A percentile compares a stretch with the other conserved stretches of the same genome.
Evolutionary conservation across 2,113 vertebrate species (phyloP).

Genomic region (Terrapene triunguis): DNA sequence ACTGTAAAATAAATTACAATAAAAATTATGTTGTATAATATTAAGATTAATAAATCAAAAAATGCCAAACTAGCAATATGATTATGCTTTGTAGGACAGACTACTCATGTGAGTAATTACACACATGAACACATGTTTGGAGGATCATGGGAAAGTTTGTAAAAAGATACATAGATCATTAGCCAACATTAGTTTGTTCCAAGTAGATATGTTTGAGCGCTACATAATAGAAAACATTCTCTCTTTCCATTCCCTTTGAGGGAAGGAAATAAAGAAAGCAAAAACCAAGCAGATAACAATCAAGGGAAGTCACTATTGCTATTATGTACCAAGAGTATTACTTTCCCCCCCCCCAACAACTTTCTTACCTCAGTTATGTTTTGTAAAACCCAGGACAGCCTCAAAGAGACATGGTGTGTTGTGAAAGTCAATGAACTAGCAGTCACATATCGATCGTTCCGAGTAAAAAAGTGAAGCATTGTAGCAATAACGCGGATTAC

Average conservation of each 20-base stretch:
- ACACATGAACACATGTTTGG: neutral
- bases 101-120: neutral
- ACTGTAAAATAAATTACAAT: neutral
- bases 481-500: slow-evolving; percentile 83
- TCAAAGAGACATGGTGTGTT: slow-evolving; percentile 90
- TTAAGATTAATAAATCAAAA: neutral
- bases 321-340: neutral
- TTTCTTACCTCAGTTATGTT: slow-evolving; percentile 86
- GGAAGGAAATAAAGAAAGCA: neutral
- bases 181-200: neutral
- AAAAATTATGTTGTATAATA: neutral
- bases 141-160: neutral
- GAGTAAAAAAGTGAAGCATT: slow-evolving; percentile 88
- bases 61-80: neutral
- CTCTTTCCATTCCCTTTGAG: neutral
- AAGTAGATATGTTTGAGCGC: neutral
- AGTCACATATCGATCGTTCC: slow-evolving; percentile 84
- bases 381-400: slow-evolving; percentile 89
- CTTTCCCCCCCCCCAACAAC: neutral
- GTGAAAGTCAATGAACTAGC: slow-evolving; percentile 89
- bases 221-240: neutral
- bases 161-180: neutral
- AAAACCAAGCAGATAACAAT: neutral
- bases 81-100: neutral
- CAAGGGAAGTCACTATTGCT: neutral